Percentiles rank a stretch among this genome's conserved stretches.
These are phyloP conservation scores for Sitobion miscanthi DNA, from an alignment of 1,140 invertebrate genomes.

Conservation along the genomic window DNA sequence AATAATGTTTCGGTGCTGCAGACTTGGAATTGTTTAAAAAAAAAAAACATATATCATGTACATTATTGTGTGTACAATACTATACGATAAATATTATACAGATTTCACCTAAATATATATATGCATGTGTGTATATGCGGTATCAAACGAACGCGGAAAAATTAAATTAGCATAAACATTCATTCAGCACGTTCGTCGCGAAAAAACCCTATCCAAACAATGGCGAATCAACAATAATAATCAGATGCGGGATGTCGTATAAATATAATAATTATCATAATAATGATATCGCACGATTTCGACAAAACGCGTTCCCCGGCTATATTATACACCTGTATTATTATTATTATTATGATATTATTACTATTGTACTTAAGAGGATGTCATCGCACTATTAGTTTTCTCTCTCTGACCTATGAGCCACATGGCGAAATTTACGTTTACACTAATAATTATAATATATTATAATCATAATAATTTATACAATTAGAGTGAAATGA, in stretches of 20 bases:
- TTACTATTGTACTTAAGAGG: no score
- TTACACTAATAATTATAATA: no score
- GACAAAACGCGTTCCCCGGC: background rate
- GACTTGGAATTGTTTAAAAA: background rate
- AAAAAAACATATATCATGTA: background rate
- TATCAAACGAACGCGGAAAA: background rate
- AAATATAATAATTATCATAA: background rate
- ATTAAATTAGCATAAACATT: conserved; percentile 19
- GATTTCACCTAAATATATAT: background rate
- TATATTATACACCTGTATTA: background rate
- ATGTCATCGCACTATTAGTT: no score
- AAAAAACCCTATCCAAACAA: background rate
- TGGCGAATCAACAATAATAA: background rate
- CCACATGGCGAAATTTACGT: no score
- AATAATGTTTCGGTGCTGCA: background rate
- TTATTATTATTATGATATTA: background rate
- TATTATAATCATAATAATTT: no score
- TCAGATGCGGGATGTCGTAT: background rate
- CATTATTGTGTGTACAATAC: background rate
- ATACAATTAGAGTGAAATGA: no score
- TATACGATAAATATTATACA: background rate
- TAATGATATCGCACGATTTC: background rate
- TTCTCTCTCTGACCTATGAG: no score
- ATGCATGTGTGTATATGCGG: background rate
- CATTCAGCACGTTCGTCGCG: background rate